A percentile compares a stretch with the other conserved stretches of the same genome.
Conservation (phyloP, 2,113 vertebrate species). For the Larimichthys polyactis region DNA sequence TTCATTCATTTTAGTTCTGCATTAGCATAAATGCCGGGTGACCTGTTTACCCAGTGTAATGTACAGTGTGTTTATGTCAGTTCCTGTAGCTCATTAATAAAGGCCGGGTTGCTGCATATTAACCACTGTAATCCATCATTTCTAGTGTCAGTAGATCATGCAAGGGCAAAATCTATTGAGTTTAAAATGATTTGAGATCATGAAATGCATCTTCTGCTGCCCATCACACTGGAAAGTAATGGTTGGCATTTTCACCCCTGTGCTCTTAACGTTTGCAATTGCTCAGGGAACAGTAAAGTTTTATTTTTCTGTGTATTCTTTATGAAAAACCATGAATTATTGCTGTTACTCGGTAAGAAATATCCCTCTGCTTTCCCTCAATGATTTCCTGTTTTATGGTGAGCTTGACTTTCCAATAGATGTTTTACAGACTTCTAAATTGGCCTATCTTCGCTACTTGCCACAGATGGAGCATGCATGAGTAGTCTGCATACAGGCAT, state of each 20-base stretch:
- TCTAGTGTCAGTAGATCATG: background rate
- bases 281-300: slow-evolving; percentile 5
- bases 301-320: slow-evolving; percentile 39
- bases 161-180: background rate
- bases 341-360: slow-evolving; percentile 42
- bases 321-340: slow-evolving; percentile 50
- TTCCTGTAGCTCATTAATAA: background rate
- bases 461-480: slow-evolving; percentile 59
- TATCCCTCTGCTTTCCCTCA: slow-evolving; percentile 43
- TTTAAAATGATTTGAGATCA: background rate
- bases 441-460: slow-evolving; percentile 43
- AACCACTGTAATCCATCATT: background rate
- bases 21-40: background rate
- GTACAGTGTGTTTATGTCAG: background rate
- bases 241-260: background rate
- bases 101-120: background rate
- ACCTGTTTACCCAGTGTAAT: background rate
- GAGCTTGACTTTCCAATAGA: slow-evolving; percentile 49
- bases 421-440: slow-evolving; percentile 52
- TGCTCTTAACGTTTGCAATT: background rate
- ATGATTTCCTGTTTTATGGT: slow-evolving; percentile 58
- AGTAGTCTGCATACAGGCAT: slow-evolving; percentile 61
- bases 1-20: background rate
- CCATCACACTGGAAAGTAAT: background rate
- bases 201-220: background rate